phyloP scores from a whole-genome alignment of 2,797 vertebrate genomes.

The Sebastolobus alascanus region DNA sequence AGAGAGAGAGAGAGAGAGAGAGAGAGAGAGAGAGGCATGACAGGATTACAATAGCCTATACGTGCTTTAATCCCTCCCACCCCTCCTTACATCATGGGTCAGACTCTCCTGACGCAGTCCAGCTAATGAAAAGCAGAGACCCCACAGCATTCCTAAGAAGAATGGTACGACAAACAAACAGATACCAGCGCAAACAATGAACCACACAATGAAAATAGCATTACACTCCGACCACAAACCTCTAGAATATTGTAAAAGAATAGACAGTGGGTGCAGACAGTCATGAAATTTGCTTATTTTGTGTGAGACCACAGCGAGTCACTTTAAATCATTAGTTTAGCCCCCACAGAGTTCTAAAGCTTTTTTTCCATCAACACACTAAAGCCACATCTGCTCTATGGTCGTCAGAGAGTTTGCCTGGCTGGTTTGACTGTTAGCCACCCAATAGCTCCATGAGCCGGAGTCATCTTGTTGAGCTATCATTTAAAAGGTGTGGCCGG shows the following conservation, averaged over 20 bases:
- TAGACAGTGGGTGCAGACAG: slow-evolving; percentile 58
- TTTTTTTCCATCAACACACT: slow-evolving; percentile 40
- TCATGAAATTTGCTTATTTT: slow-evolving; percentile 66
- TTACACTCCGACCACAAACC: slow-evolving; percentile 65
- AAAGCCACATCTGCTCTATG: slow-evolving; percentile 47
- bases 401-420: slow-evolving; percentile 24
- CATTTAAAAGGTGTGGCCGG: slow-evolving; percentile 27
- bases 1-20: too few relatives aligned
- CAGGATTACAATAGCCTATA: slow-evolving; percentile 22
- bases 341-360: slow-evolving; percentile 37
- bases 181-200: slow-evolving; percentile 66
- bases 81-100: slow-evolving; percentile 43
- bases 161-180: slow-evolving; percentile 69
- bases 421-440: slow-evolving; percentile 4
- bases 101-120: slow-evolving; percentile 53
- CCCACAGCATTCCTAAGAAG: slow-evolving; percentile 61
- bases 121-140: slow-evolving; percentile 80
- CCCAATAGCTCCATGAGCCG: slow-evolving; percentile 11
- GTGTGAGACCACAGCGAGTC: slow-evolving; percentile 63
- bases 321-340: slow-evolving; percentile 68
- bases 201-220: slow-evolving; percentile 75
- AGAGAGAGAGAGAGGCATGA: slow-evolving; percentile 26
- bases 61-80: slow-evolving; percentile 29
- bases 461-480: slow-evolving; percentile 17
- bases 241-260: slow-evolving; percentile 58